These are phyloP conservation scores for Caenorhabditis panamensis DNA, from an alignment of 2,888 invertebrate genomes.

Conservation along the genomic window DNA sequence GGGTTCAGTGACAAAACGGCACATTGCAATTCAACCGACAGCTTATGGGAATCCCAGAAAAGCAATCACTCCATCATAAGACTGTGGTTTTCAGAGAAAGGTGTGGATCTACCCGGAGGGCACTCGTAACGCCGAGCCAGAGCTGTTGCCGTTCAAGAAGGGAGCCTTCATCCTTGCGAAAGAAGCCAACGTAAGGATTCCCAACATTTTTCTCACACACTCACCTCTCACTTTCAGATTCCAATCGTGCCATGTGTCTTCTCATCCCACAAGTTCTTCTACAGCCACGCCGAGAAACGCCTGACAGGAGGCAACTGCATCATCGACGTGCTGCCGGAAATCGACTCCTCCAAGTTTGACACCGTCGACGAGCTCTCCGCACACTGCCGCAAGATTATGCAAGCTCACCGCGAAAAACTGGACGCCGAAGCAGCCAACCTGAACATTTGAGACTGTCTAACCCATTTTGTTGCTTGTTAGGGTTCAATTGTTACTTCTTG, in stretches of 20 bases:
- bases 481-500: slow-evolving; percentile 45
- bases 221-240: slow-evolving; percentile 72
- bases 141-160: slow-evolving; percentile 94
- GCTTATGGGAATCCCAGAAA: too few species aligned
- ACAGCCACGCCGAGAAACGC: slow-evolving; percentile 78
- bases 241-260: slow-evolving; percentile 93
- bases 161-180: slow-evolving; percentile 95
- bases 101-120: slow-evolving; percentile 97
- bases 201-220: background rate
- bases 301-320: slow-evolving; percentile 65
- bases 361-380: slow-evolving; percentile 68
- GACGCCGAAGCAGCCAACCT: slow-evolving; percentile 48
- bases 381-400: slow-evolving; percentile 68
- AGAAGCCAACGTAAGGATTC: slow-evolving; percentile 62
- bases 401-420: slow-evolving; percentile 55
- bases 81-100: slow-evolving; percentile 84
- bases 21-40: too few species aligned
- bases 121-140: slow-evolving; percentile 88
- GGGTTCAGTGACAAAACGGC: too few species aligned
- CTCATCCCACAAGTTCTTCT: slow-evolving; percentile 87
- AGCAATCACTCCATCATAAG: too few species aligned
- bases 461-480: slow-evolving; percentile 5
- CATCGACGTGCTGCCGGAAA: slow-evolving; percentile 68
- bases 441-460: slow-evolving; percentile 9
- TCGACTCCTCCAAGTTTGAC: slow-evolving; percentile 67